phyloP scores from a whole-genome alignment of 64 coral and sea anemone genomes.

The Anthopleura sola region DNA sequence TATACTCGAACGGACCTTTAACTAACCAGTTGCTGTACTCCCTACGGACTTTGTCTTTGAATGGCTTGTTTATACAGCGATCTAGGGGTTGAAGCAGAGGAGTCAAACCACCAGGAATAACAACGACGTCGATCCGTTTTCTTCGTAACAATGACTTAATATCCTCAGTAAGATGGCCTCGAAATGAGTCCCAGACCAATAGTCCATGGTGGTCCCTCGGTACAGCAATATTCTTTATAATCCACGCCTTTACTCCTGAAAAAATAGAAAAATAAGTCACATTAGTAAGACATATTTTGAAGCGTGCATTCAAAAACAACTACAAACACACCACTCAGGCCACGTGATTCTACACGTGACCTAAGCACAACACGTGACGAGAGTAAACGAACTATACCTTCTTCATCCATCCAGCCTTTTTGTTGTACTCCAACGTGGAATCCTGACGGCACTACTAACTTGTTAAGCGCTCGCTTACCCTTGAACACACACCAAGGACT shows the following conservation, averaged over 20 bases:
- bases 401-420: constrained; percentile 63
- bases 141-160: constrained; percentile 17
- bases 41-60: constrained; percentile 41
- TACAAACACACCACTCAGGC: too few relatives aligned
- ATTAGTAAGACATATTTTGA: too few relatives aligned
- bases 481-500: constrained; percentile 43
- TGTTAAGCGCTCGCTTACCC: constrained; percentile 18
- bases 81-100: constrained; percentile 44
- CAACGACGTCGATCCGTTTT: constrained; percentile 41
- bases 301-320: too few relatives aligned
- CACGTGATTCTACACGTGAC: too few relatives aligned
- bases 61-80: constrained; percentile 60
- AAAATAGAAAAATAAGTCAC: too few relatives aligned
- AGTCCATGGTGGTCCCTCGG: constrained; percentile 21
- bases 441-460: constrained; percentile 2
- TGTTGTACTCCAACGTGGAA: constrained; percentile 19
- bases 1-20: too few relatives aligned
- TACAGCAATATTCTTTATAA: background rate
- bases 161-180: constrained; percentile 55
- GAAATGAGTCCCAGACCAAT: constrained; percentile 29
- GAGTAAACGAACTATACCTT: too few relatives aligned
- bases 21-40: constrained; percentile 46
- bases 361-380: too few relatives aligned
- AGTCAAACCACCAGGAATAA: constrained; percentile 52
- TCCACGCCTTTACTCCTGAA: too few relatives aligned